phyloP scores from a whole-genome alignment of 2,797 vertebrate genomes.

The Peromyscus attwateri region DNA sequence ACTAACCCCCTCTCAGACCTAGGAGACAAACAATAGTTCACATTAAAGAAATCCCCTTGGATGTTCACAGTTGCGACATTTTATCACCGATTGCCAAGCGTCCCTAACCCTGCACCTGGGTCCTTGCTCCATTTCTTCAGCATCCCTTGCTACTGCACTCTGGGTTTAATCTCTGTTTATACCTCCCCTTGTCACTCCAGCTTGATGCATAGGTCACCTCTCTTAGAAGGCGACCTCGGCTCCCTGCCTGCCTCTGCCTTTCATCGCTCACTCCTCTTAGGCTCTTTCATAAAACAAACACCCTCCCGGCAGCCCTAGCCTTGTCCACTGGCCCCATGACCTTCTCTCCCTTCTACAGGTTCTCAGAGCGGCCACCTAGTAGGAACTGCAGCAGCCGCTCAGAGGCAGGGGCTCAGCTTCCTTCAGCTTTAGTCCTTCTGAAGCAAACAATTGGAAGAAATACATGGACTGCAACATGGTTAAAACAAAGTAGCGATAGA shows the following conservation, averaged over 20 bases:
- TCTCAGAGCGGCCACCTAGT: not conserved
- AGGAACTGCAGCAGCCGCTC: too few species aligned
- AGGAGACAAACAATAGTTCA: not conserved
- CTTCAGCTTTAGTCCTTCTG: not conserved
- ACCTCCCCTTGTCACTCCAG: constrained; percentile 37
- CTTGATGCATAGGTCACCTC: constrained; percentile 58
- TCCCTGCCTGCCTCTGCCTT: constrained; percentile 56
- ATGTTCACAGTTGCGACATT: not conserved
- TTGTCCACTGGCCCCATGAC: not conserved
- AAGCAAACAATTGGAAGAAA: constrained; percentile 43
- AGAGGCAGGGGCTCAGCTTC: not conserved
- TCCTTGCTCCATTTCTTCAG: not conserved
- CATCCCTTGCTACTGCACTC: not conserved
- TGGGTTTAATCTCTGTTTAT: constrained; percentile 67
- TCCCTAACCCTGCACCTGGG: constrained; percentile 46
- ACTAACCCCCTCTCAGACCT: not conserved
- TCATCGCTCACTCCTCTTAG: constrained; percentile 29
- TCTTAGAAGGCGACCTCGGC: constrained; percentile 2
- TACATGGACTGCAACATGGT: not conserved
- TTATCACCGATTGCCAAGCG: not conserved
- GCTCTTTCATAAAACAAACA: constrained; percentile 70
- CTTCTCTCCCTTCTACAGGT: not conserved
- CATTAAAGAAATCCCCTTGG: not conserved
- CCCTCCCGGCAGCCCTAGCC: not conserved
- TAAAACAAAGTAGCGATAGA: not conserved